Percentiles rank a stretch among this genome's conserved stretches.
Conservation (phyloP, 53 echinoderm and acorn worm genomes). For the Arbacia lixula region DNA sequence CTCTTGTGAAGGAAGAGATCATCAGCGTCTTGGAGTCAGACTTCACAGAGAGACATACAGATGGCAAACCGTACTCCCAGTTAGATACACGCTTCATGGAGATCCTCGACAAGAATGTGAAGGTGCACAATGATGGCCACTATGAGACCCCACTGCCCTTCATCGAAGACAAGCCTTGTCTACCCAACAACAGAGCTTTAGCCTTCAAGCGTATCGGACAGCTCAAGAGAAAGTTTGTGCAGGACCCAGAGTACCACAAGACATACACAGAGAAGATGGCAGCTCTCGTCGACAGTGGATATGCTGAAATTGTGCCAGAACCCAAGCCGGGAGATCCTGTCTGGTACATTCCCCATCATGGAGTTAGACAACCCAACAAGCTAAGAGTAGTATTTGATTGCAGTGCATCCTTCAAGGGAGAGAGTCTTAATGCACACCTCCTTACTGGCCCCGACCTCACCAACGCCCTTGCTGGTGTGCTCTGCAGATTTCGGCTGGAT, state of each 20-base stretch:
- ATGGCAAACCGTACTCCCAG: conserved; percentile 3
- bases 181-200: conserved; percentile 59
- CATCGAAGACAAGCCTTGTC: conserved; percentile 9
- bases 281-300: conserved; percentile 44
- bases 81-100: background rate
- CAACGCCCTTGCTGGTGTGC: conserved; percentile 56
- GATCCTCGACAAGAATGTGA: background rate
- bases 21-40: conserved; percentile 56
- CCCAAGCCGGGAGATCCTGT: background rate
- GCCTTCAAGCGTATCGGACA: conserved; percentile 41
- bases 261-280: conserved; percentile 54
- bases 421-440: conserved; percentile 46
- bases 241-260: conserved; percentile 49
- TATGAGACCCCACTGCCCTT: conserved; percentile 73
- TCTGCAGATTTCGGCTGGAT: conserved; percentile 50
- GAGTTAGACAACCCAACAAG: conserved; percentile 61
- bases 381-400: conserved; percentile 71
- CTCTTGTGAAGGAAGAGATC: conserved; percentile 52
- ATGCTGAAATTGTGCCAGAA: conserved; percentile 64
- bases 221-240: conserved; percentile 37
- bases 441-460: conserved; percentile 64
- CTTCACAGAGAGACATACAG: conserved; percentile 10
- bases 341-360: conserved; percentile 66
- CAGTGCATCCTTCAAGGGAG: conserved; percentile 42
- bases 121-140: conserved; percentile 46